Base-by-base conservation (phyloP, 2,888 invertebrate genomes). In the Drosophila barbarae region DNA sequence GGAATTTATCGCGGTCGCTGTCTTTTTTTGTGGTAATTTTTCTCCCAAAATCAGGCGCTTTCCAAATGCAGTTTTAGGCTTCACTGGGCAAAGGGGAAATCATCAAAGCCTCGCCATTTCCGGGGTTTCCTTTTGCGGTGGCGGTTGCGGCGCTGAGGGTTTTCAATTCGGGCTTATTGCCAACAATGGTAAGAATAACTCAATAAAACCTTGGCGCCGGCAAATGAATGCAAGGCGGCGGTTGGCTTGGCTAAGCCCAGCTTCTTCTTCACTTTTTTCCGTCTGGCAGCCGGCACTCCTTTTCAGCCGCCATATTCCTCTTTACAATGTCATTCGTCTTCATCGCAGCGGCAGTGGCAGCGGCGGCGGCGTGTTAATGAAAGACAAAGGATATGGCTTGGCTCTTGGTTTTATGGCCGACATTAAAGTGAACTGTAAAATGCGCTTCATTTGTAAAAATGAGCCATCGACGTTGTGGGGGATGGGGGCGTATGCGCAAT, bases 391-490 rank as follows among this genome's bases (percentile, higher is more conserved):
- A 38, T 47, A 38, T 39, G 46, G 21, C 47, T 28, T 32, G 61
- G 15, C 39, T 69, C 35, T 46, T 32, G 69, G 49, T 71, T 78
- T 77, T 80, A 80, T 77, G 83, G 46, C 56, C 69, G 32, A 56
- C 68, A 80, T 77, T 83, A 70, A 77, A 83, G 66, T 65, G 64
- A 72, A 68, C 66, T 57, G 67, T 73, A 69, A 52, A 61, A 47
- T 55, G 75, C 61, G 67, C 54, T 56, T 64, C 68, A 68, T 59
- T 77, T 66, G 68, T 66, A 61, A 57, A 72, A 83, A 77, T 75
- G 80, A 83, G 77, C 56, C 49, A 44, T 47, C 53, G 58, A 32
- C 61, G 52, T 28, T 21, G 60, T 23, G 26, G 26, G 32, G 46
- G 18, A 18, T 18, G 18, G 18, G 18, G 47, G 66, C 75, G 72